phyloP scores from a whole-genome alignment of 2,888 invertebrate species.

The Dorcus parallelipipedus region DNA sequence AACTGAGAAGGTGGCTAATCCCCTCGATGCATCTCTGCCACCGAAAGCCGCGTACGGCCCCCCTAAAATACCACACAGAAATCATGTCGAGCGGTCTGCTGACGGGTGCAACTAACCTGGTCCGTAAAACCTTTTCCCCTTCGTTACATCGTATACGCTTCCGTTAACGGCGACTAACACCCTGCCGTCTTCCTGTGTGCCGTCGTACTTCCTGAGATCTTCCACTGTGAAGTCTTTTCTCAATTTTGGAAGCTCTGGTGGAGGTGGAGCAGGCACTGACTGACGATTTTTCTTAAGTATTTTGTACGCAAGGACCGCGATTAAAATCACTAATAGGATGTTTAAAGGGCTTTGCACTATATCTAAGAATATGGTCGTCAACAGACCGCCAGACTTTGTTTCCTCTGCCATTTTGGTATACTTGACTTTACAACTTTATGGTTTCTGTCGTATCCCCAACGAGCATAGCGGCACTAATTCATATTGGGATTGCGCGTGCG shows the following conservation, averaged over 20 bases:
- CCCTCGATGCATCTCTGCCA: constrained; percentile 92
- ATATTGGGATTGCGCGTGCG: too few species aligned
- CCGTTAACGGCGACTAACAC: constrained; percentile 92
- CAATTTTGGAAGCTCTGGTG: constrained; percentile 73
- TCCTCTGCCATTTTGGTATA: constrained; percentile 41
- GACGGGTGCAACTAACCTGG: constrained; percentile 64
- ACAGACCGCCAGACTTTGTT: constrained; percentile 36
- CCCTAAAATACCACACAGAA: constrained; percentile 54
- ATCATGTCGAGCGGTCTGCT: too few species aligned
- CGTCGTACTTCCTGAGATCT: constrained; percentile 84
- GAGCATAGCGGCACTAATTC: not conserved
- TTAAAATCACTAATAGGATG: constrained; percentile 63
- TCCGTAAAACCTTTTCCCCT: constrained; percentile 87
- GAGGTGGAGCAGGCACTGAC: constrained; percentile 45
- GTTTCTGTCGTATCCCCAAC: not conserved
- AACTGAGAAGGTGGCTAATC: constrained; percentile 90
- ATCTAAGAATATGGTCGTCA: constrained; percentile 54
- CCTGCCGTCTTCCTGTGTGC: constrained; percentile 80
- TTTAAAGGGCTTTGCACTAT: constrained; percentile 71
- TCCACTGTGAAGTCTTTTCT: constrained; percentile 88
- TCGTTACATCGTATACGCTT: constrained; percentile 91
- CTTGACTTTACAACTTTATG: constrained; percentile 1
- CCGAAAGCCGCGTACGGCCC: constrained; percentile 94
- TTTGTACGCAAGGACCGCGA: constrained; percentile 71
- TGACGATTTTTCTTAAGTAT: constrained; percentile 60